Percentiles rank a stretch among this genome's conserved stretches.
Evolutionary conservation across 2,797 vertebrate genomes (phyloP).

Genomic region (Pipistrellus pygmaeus): DNA sequence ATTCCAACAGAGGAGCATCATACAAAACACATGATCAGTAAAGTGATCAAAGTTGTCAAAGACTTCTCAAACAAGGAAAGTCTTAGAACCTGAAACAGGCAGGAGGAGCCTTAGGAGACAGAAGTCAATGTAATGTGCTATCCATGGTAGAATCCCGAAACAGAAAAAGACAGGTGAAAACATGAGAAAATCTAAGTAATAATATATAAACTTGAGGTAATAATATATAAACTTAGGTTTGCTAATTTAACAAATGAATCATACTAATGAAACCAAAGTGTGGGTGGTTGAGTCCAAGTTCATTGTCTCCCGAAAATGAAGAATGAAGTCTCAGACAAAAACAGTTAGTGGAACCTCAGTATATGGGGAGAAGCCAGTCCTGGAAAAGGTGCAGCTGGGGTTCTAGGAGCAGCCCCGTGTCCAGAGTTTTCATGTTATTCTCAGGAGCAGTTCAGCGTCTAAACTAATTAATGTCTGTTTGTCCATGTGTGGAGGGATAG

Average conservation of each 20-base stretch:
- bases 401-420: too few species aligned
- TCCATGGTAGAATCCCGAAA: background rate
- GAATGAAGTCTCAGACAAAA: too few species aligned
- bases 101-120: background rate
- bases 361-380: too few species aligned
- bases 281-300: too few species aligned
- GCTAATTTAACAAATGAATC: background rate
- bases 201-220: background rate
- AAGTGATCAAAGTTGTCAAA: background rate
- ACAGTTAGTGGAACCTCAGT: too few species aligned
- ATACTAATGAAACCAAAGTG: too few species aligned
- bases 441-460: too few species aligned
- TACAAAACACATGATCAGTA: background rate
- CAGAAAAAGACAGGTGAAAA: background rate
- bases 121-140: background rate
- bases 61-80: background rate
- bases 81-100: background rate
- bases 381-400: too few species aligned
- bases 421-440: too few species aligned
- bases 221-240: background rate
- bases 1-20: background rate
- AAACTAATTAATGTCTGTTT: too few species aligned
- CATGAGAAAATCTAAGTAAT: background rate
- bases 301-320: too few species aligned
- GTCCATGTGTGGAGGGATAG: too few species aligned